A percentile compares a stretch with the other conserved stretches of the same genome.
phyloP scores from a whole-genome alignment of 2,797 vertebrate species.

The Thunnus albacares region DNA sequence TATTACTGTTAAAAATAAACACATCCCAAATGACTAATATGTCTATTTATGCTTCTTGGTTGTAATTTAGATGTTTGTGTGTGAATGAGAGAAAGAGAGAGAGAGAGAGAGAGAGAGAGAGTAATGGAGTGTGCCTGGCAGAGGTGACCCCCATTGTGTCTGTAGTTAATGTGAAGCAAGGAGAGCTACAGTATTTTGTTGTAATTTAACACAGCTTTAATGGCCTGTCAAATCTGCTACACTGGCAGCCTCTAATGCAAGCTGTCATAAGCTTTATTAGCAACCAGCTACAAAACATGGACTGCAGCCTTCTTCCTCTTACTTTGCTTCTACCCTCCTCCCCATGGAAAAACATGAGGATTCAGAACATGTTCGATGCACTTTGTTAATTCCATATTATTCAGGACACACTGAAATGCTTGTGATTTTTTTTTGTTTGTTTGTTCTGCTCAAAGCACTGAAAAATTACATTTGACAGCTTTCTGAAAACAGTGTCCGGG shows the following conservation, averaged over 20 bases:
- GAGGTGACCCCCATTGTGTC: constrained; percentile 69
- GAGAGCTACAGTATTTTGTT: constrained; percentile 49
- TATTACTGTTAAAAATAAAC: constrained; percentile 99
- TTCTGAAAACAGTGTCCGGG: constrained; percentile 21
- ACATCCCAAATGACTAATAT: constrained; percentile 88
- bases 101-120: constrained; percentile 7
- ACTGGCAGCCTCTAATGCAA: constrained; percentile 58
- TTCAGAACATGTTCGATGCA: neutral
- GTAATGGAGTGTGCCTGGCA: constrained; percentile 69
- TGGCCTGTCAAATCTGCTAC: constrained; percentile 67
- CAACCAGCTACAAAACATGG: constrained; percentile 25
- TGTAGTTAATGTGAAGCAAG: constrained; percentile 52
- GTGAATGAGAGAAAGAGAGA: constrained; percentile 24
- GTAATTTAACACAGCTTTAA: constrained; percentile 76
- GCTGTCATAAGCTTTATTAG: constrained; percentile 72
- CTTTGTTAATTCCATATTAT: too few relatives aligned
- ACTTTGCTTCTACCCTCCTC: neutral
- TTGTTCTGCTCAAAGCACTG: constrained; percentile 5
- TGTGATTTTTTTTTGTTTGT: neutral
- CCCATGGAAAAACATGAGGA: constrained; percentile 2
- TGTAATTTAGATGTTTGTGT: constrained; percentile 38
- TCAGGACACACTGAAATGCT: neutral
- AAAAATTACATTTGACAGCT: constrained; percentile 35
- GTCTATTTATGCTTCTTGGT: constrained; percentile 39
- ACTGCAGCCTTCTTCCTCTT: constrained; percentile 8